Conservation (phyloP, 2,888 invertebrate species). For the Eudemis profundana region DNA sequence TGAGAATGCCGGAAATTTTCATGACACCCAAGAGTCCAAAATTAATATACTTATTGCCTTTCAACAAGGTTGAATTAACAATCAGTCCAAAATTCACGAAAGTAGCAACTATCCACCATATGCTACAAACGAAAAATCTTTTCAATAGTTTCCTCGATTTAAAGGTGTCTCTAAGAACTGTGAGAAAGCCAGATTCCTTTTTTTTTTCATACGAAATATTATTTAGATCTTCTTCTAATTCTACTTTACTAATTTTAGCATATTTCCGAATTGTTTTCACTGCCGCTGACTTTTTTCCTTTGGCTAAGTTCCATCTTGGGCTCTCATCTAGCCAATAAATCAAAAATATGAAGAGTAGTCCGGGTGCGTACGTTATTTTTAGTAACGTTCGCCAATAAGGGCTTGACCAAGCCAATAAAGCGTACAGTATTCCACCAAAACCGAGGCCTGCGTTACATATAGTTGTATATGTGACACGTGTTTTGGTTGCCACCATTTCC, state of each 20-base stretch:
- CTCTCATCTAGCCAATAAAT: conserved; percentile 89
- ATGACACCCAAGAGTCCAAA: conserved; percentile 86
- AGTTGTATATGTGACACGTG: conserved; percentile 63
- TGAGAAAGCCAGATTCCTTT: conserved; percentile 54
- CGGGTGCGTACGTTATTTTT: conserved; percentile 88
- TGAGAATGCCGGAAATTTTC: conserved; percentile 85
- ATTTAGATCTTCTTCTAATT: conserved; percentile 62
- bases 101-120: conserved; percentile 87
- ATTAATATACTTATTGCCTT: conserved; percentile 91
- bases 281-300: conserved; percentile 87
- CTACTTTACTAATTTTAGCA: conserved; percentile 76
- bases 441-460: conserved; percentile 52
- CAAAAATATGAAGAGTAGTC: conserved; percentile 87
- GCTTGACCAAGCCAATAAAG: conserved; percentile 67
- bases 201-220: conserved; percentile 56
- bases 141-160: conserved; percentile 62
- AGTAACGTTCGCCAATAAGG: conserved; percentile 89
- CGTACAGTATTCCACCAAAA: conserved; percentile 58
- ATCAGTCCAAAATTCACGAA: conserved; percentile 92
- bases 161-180: conserved; percentile 66
- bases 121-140: conserved; percentile 69
- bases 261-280: conserved; percentile 86
- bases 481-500: conserved; percentile 70
- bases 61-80: conserved; percentile 89
- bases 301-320: conserved; percentile 90